Percentiles rank a stretch among this genome's conserved stretches.
Conservation (phyloP, 2,797 vertebrate species). For the Erethizon dorsatum region DNA sequence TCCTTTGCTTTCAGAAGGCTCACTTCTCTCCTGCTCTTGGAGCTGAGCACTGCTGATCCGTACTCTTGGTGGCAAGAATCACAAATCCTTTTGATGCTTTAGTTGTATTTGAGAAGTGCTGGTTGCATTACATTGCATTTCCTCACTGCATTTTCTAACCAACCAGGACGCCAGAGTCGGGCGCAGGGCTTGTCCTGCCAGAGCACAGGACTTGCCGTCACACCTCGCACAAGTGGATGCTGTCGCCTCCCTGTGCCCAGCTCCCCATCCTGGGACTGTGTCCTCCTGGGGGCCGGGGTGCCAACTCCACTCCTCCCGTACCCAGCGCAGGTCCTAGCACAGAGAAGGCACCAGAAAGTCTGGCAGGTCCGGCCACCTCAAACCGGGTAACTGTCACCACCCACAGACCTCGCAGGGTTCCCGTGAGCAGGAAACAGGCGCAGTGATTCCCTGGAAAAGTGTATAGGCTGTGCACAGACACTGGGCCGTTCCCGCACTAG, state of each 20-base stretch:
- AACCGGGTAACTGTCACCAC: not conserved
- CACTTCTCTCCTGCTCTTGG: not conserved
- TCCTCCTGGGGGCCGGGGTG: not conserved
- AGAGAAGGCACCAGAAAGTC: not conserved
- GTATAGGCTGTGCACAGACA: not conserved
- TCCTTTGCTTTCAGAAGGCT: not conserved
- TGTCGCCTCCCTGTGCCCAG: rapidly evolving
- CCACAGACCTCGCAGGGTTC: not conserved
- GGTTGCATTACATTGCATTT: not conserved
- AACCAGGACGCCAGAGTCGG: not conserved
- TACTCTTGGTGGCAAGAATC: not conserved
- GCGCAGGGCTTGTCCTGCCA: not conserved
- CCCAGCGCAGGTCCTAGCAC: not conserved
- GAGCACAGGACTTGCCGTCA: not conserved
- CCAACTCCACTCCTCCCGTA: not conserved
- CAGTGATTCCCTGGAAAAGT: not conserved
- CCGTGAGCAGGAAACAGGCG: not conserved
- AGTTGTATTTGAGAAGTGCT: not conserved
- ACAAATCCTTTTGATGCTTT: not conserved
- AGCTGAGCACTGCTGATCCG: not conserved
- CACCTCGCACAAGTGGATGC: not conserved
- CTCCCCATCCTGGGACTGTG: not conserved
- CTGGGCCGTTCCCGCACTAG: rapidly evolving
- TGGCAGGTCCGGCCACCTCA: not conserved
- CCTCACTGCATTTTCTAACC: not conserved